Base-by-base conservation (phyloP, 2,113 vertebrate species). In the Callipepla californica region DNA sequence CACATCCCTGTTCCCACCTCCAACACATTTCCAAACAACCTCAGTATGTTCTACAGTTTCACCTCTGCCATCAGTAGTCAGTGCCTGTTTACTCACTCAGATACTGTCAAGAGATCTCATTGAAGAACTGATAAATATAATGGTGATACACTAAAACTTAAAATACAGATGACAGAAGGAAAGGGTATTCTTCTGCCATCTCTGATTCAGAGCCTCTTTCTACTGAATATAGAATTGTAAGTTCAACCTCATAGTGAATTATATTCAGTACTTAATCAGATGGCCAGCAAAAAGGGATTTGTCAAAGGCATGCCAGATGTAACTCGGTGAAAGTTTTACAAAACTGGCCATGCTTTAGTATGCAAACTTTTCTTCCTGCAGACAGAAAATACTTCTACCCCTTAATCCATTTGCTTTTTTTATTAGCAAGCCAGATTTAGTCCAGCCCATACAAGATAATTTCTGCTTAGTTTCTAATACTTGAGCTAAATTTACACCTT, bases 391-490 rank as follows among this genome's bases (percentile, higher is more conserved):
- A 42, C 38, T n/a, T 91, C 55, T 87, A 73, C 90, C 63, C 59
- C 38, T 96, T 92, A 83, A 92, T 61, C 32, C 47, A 61, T 85
- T 96, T 93, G 9, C 19, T 89, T 95, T 94, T 89, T 89, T 89
- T 73, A 74, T 95, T 91, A 89, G 57, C 87, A 86, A 87, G 13
- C 18, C 45, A 42, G 80, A 95, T 92, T 76, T 15, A 3, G 4
- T 93, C 96, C 68, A 90, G 87, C 58, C 89, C 72, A 14, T 63
- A 38, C 48, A 90, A 84, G 21, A 94, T 80, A 34, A 94, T 91
- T 96, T 95, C 94, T 87, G 36, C 85, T 86, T 38, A 57, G 75
- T 78, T 89, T 80, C 74, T 90, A 94, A 84, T 89, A 83, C 44
- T 95, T 93, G 34, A 74, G 91, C 73, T 80, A 96, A 93, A 93